Conservation (phyloP, 2,113 vertebrate species). For the Nothoprocta perdicaria region DNA sequence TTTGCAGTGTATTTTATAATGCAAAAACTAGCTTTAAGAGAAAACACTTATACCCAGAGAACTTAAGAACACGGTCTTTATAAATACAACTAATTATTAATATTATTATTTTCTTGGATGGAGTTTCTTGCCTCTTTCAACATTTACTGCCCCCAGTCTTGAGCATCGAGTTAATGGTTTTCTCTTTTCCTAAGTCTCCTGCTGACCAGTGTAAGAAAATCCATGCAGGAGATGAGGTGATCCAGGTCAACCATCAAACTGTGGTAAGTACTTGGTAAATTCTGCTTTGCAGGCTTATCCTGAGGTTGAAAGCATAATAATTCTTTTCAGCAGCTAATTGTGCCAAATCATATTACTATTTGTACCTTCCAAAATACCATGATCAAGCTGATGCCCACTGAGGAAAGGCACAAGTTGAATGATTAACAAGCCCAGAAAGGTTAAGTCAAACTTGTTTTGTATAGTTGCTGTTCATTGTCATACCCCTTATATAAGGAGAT, state of each 20-base stretch:
- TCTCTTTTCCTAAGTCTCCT: conserved; percentile 76
- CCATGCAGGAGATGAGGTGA: conserved; percentile 79
- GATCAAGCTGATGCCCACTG: background rate
- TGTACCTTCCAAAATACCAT: background rate
- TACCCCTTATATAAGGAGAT: background rate
- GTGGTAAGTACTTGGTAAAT: conserved; percentile 75
- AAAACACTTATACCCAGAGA: background rate
- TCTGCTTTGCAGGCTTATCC: background rate
- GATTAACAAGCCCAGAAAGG: background rate
- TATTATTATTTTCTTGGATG: background rate
- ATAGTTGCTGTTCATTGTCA: background rate
- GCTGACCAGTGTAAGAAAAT: conserved; percentile 85
- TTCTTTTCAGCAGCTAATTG: background rate
- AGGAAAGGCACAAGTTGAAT: background rate
- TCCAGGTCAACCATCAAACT: conserved; percentile 80
- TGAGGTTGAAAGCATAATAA: background rate
- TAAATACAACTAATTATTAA: background rate
- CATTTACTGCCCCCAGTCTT: accelerated
- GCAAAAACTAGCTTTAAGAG: background rate
- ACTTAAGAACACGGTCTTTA: background rate
- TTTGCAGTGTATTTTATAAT: background rate
- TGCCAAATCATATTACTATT: background rate
- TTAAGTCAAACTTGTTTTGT: background rate
- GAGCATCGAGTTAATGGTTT: background rate
- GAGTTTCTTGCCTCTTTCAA: background rate